Evolutionary conservation across 2,797 vertebrate genomes (phyloP), one percentile per base, ranked within the genome.

Genomic region (Chaetodon trifasciatus): DNA sequence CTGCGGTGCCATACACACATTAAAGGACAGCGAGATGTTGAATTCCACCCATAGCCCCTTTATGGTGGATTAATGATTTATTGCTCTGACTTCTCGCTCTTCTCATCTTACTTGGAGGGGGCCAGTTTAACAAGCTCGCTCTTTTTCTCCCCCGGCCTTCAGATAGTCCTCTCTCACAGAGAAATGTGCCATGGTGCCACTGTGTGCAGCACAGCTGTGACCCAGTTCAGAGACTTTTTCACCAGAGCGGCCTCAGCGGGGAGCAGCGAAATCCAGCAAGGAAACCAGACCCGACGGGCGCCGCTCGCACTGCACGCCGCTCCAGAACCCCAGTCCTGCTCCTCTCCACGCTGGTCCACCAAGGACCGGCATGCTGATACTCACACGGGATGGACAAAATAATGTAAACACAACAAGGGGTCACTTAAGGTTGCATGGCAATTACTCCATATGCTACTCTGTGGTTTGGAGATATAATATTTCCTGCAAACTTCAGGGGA

Each of bases 221-320:
- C 93, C 92, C 91, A 94, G 71, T 93, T 94, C 90, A 90, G 83
- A 84, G 70, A 72, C 75, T 78, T 81, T 82, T 81, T 81, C 85
- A 72, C 77, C 74, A 83, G 64, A 62, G 37, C 73, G 52, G 65
- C 47, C 84, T 82, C 85, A 76, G 62, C 62, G 10, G 76, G 81
- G 71, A 56, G 46, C 70, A 44, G 11, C 62, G 71, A 40, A 75
- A 84, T 68, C 68, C 65, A 69, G 57, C 57, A 56, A 73, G 57
- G 28, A 62, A 60, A 73, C 63, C 53, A 32, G 73, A 81, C 73
- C 46, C 40, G 5, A 60, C 4, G 65, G 73, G 55, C 73, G 28
- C 39, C 1, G 49, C 76, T 84, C 42, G 37, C 1, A 2, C 52
- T 4, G 19, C 61, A 39, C 5, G 3, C 69, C 53, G 60, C 72